These are phyloP conservation scores for Macrotrachela quadricornifera DNA, from an alignment of 1,140 invertebrate genomes.

Conservation along the genomic window DNA sequence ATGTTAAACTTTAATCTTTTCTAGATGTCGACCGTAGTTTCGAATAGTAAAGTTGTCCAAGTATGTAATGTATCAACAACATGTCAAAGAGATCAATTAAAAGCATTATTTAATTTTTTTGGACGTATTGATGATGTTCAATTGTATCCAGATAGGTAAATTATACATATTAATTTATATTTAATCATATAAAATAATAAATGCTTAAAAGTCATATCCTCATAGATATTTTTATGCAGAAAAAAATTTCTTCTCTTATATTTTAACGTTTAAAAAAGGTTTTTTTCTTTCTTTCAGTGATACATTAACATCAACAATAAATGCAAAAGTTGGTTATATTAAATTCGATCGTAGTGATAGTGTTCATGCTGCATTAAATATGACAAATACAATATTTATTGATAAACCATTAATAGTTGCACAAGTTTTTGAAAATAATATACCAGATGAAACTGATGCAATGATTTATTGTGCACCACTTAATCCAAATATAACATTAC, in stretches of 20 bases:
- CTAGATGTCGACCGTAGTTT: too few species aligned
- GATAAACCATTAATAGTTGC: background rate
- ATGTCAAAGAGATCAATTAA: conserved; percentile 1
- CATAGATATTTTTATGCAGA: too few species aligned
- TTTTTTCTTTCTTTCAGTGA: too few species aligned
- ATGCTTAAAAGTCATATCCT: too few species aligned
- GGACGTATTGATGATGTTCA: conserved; percentile 4
- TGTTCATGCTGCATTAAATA: conserved; percentile 1
- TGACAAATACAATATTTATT: conserved; percentile 7
- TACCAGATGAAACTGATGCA: conserved; percentile 8
- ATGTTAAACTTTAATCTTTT: too few species aligned
- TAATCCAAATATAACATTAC: background rate
- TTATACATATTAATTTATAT: too few species aligned
- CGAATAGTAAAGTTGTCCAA: too few species aligned
- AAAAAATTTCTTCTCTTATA: too few species aligned
- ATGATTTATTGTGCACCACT: conserved; percentile 2
- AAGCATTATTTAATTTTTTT: conserved; percentile 4
- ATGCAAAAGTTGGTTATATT: conserved; percentile 8
- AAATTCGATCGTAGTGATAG: conserved; percentile 1
- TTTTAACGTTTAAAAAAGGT: too few species aligned
- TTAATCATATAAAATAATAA: too few species aligned
- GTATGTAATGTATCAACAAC: conserved; percentile 6
- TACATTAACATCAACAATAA: background rate
- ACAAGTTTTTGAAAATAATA: background rate
- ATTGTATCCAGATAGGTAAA: conserved; percentile 8